Conservation (phyloP, 2,888 invertebrate species). For the Plagodis dolabraria region DNA sequence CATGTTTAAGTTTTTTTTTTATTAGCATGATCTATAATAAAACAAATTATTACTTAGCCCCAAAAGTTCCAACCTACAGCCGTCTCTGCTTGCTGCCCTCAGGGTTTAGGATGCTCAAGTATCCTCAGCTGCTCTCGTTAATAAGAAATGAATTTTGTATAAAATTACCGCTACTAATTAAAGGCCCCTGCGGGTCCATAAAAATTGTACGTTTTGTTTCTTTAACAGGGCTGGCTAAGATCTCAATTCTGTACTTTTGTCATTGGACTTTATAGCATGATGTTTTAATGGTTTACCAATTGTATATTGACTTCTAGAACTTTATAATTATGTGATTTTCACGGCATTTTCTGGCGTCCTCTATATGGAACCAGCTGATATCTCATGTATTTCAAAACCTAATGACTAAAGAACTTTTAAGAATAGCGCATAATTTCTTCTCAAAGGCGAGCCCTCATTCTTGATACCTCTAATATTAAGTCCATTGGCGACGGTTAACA, state of each 20-base stretch:
- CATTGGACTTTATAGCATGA: not conserved
- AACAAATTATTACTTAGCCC: conserved; percentile 3
- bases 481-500: too few species aligned
- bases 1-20: too few species aligned
- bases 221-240: not conserved
- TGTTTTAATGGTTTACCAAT: too few species aligned
- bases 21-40: not conserved
- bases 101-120: conserved; percentile 26
- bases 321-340: too few species aligned
- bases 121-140: conserved; percentile 20
- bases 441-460: too few species aligned
- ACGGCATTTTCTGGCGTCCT: too few species aligned
- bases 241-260: not conserved
- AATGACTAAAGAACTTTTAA: too few species aligned
- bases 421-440: too few species aligned
- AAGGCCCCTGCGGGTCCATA: conserved; percentile 4
- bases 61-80: not conserved
- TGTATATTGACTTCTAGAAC: too few species aligned
- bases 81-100: conserved; percentile 12
- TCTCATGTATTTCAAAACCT: too few species aligned
- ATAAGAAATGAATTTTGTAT: conserved; percentile 31
- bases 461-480: too few species aligned
- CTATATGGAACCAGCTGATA: too few species aligned
- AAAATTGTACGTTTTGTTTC: not conserved
- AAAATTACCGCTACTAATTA: conserved; percentile 36